Base-by-base conservation (phyloP, 2,797 vertebrate species). In the Pampus argenteus region DNA sequence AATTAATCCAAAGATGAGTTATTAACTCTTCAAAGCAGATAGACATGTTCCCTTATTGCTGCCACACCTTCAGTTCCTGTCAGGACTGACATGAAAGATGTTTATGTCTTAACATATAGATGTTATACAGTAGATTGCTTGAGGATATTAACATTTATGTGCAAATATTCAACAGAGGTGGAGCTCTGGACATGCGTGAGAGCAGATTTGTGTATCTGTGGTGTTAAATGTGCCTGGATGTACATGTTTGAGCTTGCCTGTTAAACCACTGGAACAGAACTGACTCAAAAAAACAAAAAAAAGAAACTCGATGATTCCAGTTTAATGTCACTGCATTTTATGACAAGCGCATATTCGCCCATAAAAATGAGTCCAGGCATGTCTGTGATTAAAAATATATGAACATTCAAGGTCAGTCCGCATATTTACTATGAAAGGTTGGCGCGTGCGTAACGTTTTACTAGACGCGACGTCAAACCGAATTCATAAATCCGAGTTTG, bases 21-120 rank as follows among this genome's bases (percentile, higher is more conserved):
- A 78, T 78, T 57, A 47, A 56, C 59, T 74, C 34, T 40, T 31
- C n/a, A 14, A 0, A 40, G 50, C 83, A 78, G 49, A 74, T 29
- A 81, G 78, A 76, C 88, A 48, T 77, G 86, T 78, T 66, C 47
- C 25, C 34, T 60, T 31, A 10, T 20, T 56, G 74, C 57, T 6
- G 78, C 72, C 89, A 82, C 88, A 70, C 88, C 84, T 81, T 49
- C 26, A 4, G 9, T 5, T 17, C 38, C 60, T 71, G 79, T 52
- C 58, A 56, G 13, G 15, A 57, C 47, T 22, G 69, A 38, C 59
- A 74, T 42, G 18, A 38, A 31, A 18, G 9, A 6, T 54, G 55
- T 74, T 71, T 47, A 48, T 58, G 15, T 34, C 31, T 29, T 3
- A 69, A 42, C 36, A 20, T 40, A 44, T 58, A 31, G 34, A n/a